Conservation (phyloP, 2,888 invertebrate species). For the Sisyra nigra region DNA sequence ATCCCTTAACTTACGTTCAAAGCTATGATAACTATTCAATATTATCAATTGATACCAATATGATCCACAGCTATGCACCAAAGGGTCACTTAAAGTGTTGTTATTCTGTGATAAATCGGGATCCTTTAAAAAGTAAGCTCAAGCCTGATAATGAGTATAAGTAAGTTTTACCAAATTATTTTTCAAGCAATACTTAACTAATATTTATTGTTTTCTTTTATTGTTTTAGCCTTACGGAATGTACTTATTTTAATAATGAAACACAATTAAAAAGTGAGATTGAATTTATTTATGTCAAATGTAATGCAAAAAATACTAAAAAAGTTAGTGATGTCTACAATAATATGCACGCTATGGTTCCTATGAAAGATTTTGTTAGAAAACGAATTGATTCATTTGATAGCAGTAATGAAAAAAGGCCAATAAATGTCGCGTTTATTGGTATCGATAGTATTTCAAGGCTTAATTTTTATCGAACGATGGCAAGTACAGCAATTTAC, state of each 20-base stretch:
- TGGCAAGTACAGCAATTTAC: conserved; percentile 53
- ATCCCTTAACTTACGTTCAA: conserved; percentile 21
- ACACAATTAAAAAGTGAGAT: conserved; percentile 7
- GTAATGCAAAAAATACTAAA: not conserved
- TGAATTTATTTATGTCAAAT: conserved; percentile 8
- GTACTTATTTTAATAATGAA: conserved; percentile 10
- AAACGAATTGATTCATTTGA: conserved; percentile 22
- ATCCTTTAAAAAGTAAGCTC: conserved; percentile 9
- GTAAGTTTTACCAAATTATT: conserved; percentile 1
- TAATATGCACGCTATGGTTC: conserved; percentile 27
- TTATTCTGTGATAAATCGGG: conserved; percentile 22
- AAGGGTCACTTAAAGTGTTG: conserved; percentile 17
- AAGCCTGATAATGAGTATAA: conserved; percentile 9
- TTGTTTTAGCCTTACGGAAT: conserved; percentile 11
- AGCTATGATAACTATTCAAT: conserved; percentile 18
- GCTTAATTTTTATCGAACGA: conserved; percentile 55
- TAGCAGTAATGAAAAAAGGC: conserved; percentile 17
- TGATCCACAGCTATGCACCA: conserved; percentile 19
- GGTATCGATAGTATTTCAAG: conserved; percentile 79
- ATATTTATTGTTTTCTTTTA: not conserved
- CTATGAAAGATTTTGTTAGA: conserved; percentile 31
- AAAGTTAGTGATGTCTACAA: conserved; percentile 19
- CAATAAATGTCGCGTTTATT: conserved; percentile 54
- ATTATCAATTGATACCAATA: conserved; percentile 20
- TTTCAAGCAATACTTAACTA: not conserved